phyloP scores from a whole-genome alignment of 2,113 vertebrate genomes.

The Petromus typicus region DNA sequence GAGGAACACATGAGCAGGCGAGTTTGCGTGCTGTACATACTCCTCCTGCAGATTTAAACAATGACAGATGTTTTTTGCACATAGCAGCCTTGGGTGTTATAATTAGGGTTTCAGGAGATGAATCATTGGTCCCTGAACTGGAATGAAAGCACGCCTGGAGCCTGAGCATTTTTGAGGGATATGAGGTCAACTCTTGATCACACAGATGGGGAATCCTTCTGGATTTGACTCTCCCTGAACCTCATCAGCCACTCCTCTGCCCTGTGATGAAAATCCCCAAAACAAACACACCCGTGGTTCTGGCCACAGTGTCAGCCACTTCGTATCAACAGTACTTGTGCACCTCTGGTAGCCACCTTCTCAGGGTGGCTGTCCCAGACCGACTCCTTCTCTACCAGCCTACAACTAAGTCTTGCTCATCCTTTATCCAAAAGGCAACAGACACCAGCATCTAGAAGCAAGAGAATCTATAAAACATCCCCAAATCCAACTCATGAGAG shows the following conservation, averaged over 20 bases:
- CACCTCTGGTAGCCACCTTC: background rate
- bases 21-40: background rate
- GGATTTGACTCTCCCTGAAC: constrained; percentile 29
- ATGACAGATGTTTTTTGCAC: constrained; percentile 71
- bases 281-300: background rate
- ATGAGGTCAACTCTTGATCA: constrained; percentile 55
- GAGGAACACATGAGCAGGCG: background rate
- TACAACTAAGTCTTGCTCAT: background rate
- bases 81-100: constrained; percentile 76
- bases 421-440: constrained; percentile 19
- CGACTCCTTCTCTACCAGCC: background rate
- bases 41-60: constrained; percentile 59
- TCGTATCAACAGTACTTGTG: background rate
- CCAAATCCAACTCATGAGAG: background rate
- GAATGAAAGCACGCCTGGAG: constrained; percentile 66
- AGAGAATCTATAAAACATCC: background rate
- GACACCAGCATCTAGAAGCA: constrained; percentile 36
- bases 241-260: background rate
- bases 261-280: background rate
- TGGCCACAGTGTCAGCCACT: background rate
- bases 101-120: constrained; percentile 74
- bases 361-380: background rate
- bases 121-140: constrained; percentile 73
- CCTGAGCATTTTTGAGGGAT: constrained; percentile 64
- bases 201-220: constrained; percentile 42